Conservation (phyloP, 2,888 invertebrate species). For the Chalcis sispes region DNA sequence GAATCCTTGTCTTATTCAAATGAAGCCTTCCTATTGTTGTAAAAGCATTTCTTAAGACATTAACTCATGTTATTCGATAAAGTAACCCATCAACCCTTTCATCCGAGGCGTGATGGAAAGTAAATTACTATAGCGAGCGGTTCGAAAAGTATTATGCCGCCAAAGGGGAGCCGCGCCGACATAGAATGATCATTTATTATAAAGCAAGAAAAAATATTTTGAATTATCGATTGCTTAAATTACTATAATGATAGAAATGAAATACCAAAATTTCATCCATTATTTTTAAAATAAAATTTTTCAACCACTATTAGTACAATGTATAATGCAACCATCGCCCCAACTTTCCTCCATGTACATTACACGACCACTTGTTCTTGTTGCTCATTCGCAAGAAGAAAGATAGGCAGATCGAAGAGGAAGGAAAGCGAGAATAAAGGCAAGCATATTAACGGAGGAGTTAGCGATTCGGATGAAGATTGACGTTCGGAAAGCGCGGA, state of each 20-base stretch:
- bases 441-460: conserved; percentile 31
- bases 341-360: background rate
- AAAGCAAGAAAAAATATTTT: background rate
- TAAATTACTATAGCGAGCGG: conserved; percentile 25
- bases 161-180: background rate
- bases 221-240: too few relatives aligned
- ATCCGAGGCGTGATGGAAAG: conserved; percentile 27
- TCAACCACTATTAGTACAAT: too few relatives aligned
- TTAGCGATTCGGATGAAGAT: conserved; percentile 50
- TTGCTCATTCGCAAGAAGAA: background rate
- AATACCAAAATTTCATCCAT: too few relatives aligned
- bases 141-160: conserved; percentile 5
- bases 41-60: conserved; percentile 41
- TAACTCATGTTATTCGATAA: conserved; percentile 32
- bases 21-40: conserved; percentile 43
- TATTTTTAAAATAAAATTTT: too few relatives aligned
- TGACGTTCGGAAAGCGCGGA: conserved; percentile 29
- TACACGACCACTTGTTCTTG: background rate
- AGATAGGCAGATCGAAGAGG: background rate
- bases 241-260: too few relatives aligned
- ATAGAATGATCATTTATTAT: background rate
- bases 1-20: conserved; percentile 42
- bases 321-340: too few relatives aligned
- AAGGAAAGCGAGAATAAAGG: background rate
- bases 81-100: conserved; percentile 31